Conservation (phyloP, 2,888 invertebrate genomes). For the Pachliopta kotzebuea region DNA sequence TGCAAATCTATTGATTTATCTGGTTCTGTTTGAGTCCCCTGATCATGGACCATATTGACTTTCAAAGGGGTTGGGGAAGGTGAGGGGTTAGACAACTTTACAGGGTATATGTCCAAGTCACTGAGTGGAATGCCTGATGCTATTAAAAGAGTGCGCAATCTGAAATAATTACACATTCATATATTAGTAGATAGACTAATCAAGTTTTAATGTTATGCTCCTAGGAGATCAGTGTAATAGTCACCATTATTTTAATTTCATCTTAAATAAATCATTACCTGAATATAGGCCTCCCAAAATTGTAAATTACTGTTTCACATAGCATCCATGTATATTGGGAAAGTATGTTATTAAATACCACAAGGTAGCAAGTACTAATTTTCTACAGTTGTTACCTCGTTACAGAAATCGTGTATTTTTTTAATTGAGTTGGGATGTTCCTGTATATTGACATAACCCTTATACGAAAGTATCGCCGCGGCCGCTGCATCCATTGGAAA, state of each 20-base stretch:
- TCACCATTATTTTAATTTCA: too few species aligned
- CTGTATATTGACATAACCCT: too few species aligned
- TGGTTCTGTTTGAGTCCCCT: slow-evolving; percentile 58
- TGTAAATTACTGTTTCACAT: too few species aligned
- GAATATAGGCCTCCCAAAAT: too few species aligned
- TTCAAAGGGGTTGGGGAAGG: slow-evolving; percentile 35
- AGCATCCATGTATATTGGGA: too few species aligned
- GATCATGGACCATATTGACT: slow-evolving; percentile 37
- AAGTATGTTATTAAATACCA: too few species aligned
- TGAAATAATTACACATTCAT: slow-evolving; percentile 17
- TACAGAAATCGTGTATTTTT: too few species aligned
- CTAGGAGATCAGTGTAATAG: not conserved
- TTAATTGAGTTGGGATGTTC: too few species aligned
- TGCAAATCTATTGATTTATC: slow-evolving; percentile 1
- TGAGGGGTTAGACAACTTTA: slow-evolving; percentile 44
- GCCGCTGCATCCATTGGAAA: not conserved
- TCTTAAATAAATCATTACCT: too few species aligned
- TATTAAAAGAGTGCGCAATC: slow-evolving; percentile 34
- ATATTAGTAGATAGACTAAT: not conserved
- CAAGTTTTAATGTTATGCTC: not conserved
- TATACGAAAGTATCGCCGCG: too few species aligned
- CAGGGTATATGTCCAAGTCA: slow-evolving; percentile 27
- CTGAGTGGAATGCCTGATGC: slow-evolving; percentile 32
- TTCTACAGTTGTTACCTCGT: too few species aligned
- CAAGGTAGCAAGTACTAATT: too few species aligned